phyloP scores from a whole-genome alignment of 2,113 vertebrate species.

The Pollimyrus isidori region DNA sequence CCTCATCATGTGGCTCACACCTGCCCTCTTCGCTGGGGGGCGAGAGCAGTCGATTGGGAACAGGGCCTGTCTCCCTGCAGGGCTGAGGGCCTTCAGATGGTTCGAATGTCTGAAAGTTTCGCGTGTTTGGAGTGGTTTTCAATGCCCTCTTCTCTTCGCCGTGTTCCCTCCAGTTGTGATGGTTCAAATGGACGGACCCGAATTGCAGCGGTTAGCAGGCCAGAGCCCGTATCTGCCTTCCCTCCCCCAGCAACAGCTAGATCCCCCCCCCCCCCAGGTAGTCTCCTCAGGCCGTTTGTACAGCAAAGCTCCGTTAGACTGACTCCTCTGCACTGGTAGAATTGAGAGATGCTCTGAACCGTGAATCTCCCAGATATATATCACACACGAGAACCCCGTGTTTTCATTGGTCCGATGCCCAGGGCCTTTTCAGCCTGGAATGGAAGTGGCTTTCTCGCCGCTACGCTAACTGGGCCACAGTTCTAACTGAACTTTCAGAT shows the following conservation, averaged over 20 bases:
- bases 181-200: background rate
- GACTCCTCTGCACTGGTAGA: background rate
- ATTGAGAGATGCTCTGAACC: background rate
- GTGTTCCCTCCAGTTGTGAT: background rate
- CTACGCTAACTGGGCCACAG: conserved; percentile 22
- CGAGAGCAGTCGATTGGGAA: background rate
- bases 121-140: background rate
- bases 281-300: background rate
- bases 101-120: background rate
- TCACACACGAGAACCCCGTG: conserved; percentile 31
- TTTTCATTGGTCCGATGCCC: conserved; percentile 22
- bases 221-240: background rate
- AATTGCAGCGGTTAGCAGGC: background rate
- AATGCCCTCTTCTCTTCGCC: background rate
- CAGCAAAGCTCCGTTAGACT: background rate
- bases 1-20: background rate
- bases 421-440: conserved; percentile 29
- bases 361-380: background rate
- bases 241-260: background rate
- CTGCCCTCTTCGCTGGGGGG: background rate
- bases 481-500: background rate
- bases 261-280: background rate
- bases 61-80: background rate
- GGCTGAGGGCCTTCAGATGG: background rate
- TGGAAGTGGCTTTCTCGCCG: conserved; percentile 17